Evolutionary conservation across 2,888 invertebrate species (phyloP).

Genomic region (Coleophora flavipennella): DNA sequence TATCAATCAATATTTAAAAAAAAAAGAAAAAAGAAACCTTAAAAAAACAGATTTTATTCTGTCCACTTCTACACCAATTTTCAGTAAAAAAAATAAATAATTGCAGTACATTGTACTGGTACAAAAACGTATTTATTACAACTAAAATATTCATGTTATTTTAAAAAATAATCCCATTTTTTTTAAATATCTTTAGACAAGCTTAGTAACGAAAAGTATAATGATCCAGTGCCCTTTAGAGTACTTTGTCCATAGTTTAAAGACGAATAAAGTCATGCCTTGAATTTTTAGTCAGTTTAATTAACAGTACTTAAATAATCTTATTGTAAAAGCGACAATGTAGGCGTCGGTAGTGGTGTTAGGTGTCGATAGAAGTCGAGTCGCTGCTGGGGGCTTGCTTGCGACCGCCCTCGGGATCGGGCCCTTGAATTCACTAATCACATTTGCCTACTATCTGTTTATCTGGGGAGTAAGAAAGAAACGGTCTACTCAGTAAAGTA

Average conservation of each 20-base stretch:
- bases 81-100: constrained; percentile 44
- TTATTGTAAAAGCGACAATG: constrained; percentile 19
- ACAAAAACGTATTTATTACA: constrained; percentile 59
- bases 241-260: constrained; percentile 66
- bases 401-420: not conserved
- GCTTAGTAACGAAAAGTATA: constrained; percentile 61
- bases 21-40: constrained; percentile 24
- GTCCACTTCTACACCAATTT: constrained; percentile 54
- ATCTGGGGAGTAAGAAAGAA: no score
- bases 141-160: constrained; percentile 58
- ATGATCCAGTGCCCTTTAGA: constrained; percentile 70
- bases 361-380: not conserved
- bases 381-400: constrained; percentile 13
- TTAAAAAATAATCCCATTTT: constrained; percentile 58
- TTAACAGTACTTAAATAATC: constrained; percentile 61
- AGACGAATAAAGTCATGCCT: constrained; percentile 67
- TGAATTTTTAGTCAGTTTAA: constrained; percentile 67
- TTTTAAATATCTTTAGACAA: constrained; percentile 44
- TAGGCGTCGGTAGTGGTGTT: constrained; percentile 15
- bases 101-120: constrained; percentile 47
- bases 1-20: constrained; percentile 50
- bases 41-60: constrained; percentile 46
- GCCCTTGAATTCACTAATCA: not conserved
- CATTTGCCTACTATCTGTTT: no score
- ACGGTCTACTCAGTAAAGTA: no score